Evolutionary conservation across 2,888 invertebrate species (phyloP).

Genomic region (Microctonus hyperodae): DNA sequence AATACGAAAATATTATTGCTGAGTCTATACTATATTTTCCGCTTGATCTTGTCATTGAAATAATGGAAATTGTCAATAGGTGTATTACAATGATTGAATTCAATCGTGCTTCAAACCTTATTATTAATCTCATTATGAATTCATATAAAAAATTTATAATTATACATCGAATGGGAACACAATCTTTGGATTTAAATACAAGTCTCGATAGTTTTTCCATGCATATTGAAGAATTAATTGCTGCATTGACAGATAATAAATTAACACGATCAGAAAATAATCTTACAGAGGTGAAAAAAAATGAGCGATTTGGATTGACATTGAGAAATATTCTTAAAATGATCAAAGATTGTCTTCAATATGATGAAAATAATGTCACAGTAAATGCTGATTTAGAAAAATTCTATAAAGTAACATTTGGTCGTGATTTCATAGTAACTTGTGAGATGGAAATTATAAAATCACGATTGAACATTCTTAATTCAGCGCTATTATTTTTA

Average conservation of each 20-base stretch:
- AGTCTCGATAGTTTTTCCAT: constrained; percentile 42
- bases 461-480: constrained; percentile 37
- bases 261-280: constrained; percentile 37
- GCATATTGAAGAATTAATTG: constrained; percentile 48
- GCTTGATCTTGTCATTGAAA: constrained; percentile 52
- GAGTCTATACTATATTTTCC: constrained; percentile 53
- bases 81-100: constrained; percentile 47
- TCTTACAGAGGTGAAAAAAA: constrained; percentile 31
- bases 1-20: constrained; percentile 50
- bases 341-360: constrained; percentile 41
- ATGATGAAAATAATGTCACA: constrained; percentile 12
- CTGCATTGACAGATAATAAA: constrained; percentile 40
- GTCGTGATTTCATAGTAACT: constrained; percentile 37
- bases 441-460: constrained; percentile 36
- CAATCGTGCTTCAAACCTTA: constrained; percentile 40
- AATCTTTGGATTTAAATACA: constrained; percentile 38
- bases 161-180: constrained; percentile 40
- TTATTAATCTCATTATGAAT: constrained; percentile 39
- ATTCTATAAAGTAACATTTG: constrained; percentile 51
- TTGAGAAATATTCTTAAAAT: constrained; percentile 47
- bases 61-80: constrained; percentile 46
- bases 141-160: constrained; percentile 45
- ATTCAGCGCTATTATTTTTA: constrained; percentile 43
- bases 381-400: constrained; percentile 36
- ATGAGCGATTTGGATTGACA: constrained; percentile 45